Evolutionary conservation across 1,140 invertebrate genomes (phyloP), one percentile per base, ranked within the genome.

Genomic region (Hyles euphorbiae): DNA sequence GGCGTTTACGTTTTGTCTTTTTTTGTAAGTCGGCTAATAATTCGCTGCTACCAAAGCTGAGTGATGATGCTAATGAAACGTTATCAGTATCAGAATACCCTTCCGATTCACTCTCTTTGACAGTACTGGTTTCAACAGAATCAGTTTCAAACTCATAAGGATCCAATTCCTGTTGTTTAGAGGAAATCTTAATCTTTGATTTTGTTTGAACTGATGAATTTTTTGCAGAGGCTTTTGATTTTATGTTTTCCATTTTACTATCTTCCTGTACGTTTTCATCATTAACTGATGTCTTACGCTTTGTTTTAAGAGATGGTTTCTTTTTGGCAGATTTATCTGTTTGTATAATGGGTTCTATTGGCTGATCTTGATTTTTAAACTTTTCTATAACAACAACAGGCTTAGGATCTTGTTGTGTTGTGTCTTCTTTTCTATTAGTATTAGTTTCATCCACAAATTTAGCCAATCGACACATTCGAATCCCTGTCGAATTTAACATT

Each of bases 381-480:
- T 85, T 87, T 66, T 83, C 63, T 51, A 79, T 61, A 45, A 78
- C 52, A 5, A 78, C 72, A 8, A 76, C 58, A 9, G 78, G 70
- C 53, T 72, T 70, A 36, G 48, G 49, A 50, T 78, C 76, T 7
- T 53, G 34, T 59, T 64, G 59, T n/a, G 61, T 57, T 56, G 65
- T 67, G 52, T 67, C 59, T 7, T 61, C 58, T n/a, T 60, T 56
- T 9, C 11, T 5, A 34, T 51, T 53, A 22, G 46, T 44, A 47
- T 44, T 53, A 68, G 76, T 77, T 36, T 81, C 78, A 61, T 82
- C 74, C 5, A 78, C 75, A 45, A 85, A 54, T 71, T 86, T 89
- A 11, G 86, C 81, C 62, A 89, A 67, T 5, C 86, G 85, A 72
- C 91, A 91, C 90, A 91, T 91, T 70, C 90, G 70, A 72, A 91